phyloP scores from a whole-genome alignment of 2,888 invertebrate species.

The Microplitis deprimator region DNA sequence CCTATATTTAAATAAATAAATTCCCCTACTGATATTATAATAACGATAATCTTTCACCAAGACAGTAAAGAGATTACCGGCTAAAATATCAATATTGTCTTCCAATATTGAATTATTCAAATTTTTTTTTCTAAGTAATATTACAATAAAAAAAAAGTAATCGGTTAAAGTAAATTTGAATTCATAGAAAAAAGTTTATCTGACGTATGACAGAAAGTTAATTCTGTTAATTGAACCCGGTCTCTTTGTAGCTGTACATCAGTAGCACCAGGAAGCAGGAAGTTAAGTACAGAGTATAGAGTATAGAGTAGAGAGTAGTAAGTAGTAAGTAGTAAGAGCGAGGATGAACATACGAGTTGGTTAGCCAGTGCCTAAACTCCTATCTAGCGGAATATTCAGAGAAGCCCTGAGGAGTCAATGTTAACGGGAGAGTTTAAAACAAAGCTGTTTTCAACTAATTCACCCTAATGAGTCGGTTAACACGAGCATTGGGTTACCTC shows the following conservation, averaged over 20 bases:
- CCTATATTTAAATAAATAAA: background rate
- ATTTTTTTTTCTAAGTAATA: background rate
- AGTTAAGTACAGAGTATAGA: background rate
- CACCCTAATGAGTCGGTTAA: constrained; percentile 52
- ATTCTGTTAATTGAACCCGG: no score
- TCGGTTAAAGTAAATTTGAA: no score
- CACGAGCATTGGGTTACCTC: constrained; percentile 48
- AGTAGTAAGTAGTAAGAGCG: background rate
- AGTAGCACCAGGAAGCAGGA: no score
- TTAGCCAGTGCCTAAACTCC: background rate
- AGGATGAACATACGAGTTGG: background rate
- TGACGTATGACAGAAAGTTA: no score
- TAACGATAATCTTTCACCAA: background rate
- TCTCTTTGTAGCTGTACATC: no score
- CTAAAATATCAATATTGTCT: background rate
- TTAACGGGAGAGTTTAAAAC: constrained; percentile 42
- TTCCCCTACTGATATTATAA: background rate
- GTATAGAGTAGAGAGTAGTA: background rate
- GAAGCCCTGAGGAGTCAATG: constrained; percentile 36
- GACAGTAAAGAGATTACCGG: background rate
- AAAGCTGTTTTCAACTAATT: constrained; percentile 52
- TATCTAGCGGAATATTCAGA: background rate
- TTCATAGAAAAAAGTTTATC: no score
- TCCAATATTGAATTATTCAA: background rate
- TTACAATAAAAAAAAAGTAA: no score